phyloP scores from a whole-genome alignment of 1,140 invertebrate species.

The Lasaia peninsularis region DNA sequence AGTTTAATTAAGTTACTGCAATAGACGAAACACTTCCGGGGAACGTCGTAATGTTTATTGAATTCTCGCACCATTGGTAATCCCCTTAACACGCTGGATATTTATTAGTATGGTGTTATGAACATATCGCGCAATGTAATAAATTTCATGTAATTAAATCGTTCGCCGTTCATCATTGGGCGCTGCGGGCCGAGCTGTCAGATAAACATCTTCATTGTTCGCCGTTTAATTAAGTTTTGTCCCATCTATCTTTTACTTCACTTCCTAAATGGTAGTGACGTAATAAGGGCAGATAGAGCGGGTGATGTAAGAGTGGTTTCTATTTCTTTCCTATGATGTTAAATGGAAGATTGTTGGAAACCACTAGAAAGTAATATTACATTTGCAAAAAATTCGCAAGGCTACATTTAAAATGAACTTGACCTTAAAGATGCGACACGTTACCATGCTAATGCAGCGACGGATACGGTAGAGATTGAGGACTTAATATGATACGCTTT shows the following conservation, averaged over 20 bases:
- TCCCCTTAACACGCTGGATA: background rate
- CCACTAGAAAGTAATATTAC: too few species aligned
- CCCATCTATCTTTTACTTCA: slow-evolving; percentile 49
- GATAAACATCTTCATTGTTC: slow-evolving; percentile 72
- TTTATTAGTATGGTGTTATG: slow-evolving; percentile 4
- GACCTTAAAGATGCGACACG: too few species aligned
- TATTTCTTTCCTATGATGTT: too few species aligned
- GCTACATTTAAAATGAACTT: too few species aligned
- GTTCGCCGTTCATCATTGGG: slow-evolving; percentile 44
- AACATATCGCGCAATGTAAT: slow-evolving; percentile 35
- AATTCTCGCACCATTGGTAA: background rate
- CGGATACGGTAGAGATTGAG: too few species aligned
- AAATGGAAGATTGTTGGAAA: too few species aligned
- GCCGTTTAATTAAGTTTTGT: slow-evolving; percentile 56
- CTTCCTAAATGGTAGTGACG: slow-evolving; percentile 26
- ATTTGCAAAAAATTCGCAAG: too few species aligned
- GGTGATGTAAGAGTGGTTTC: background rate
- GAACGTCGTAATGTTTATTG: background rate
- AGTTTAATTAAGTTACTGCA: background rate
- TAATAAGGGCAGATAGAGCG: slow-evolving; percentile 4
- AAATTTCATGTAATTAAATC: slow-evolving; percentile 69
- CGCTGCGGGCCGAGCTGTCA: slow-evolving; percentile 36
- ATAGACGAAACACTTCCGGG: too few species aligned
- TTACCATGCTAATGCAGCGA: too few species aligned
- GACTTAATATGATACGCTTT: too few species aligned